Base-by-base conservation (phyloP, 2,797 vertebrate genomes). In the Pterois miles region DNA sequence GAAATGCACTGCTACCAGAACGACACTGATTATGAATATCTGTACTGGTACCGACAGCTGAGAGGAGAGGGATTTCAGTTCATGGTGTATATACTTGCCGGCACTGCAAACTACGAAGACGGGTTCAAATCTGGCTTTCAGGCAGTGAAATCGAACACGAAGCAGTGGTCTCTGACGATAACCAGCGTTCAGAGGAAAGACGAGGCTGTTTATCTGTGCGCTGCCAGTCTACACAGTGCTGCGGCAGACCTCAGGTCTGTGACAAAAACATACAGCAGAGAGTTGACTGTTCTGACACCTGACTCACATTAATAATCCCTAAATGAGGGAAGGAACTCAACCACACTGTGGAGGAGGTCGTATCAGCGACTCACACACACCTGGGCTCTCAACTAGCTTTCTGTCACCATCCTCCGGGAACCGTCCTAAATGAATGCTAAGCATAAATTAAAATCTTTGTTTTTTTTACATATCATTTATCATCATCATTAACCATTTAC, bases 1-100 rank as follows among this genome's bases (percentile, higher is more conserved):
- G 57, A 88, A 48, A 88, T 89, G 20, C 27, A 70, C 46, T 89
- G 89, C 31, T 86, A 82, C 81, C 89, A 89, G 67, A 91, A 88
- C 23, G 11, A 91, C 66, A 86, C 86, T 0, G 58, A 83, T 7
- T 77, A 84, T 4, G 2, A 75, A 0, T 88, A 86, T 65, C 5
- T 84, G 69, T 86, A 81, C 67, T 91, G 87, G 86, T 89, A 89
- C 56, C 67, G 3, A 22, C 82, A 88, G 20, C 60, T 1, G 1
- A 48, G 8, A 46, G 84, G 74, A 56, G 12, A 48, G 34, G 0
- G 9, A 3, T 29, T 80, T 4, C 76, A 86, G 78, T 50, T 88
- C 2, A 31, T 88, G 0, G 76, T n/a, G 7, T 12, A 1, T 27
- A 1, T 76, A 22, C 0, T 78, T 14, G 80, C 6, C 8, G 38